Percentiles rank a stretch among this genome's conserved stretches.
Evolutionary conservation across 2,888 invertebrate genomes (phyloP).

Genomic region (Shargacucullia verbasci): DNA sequence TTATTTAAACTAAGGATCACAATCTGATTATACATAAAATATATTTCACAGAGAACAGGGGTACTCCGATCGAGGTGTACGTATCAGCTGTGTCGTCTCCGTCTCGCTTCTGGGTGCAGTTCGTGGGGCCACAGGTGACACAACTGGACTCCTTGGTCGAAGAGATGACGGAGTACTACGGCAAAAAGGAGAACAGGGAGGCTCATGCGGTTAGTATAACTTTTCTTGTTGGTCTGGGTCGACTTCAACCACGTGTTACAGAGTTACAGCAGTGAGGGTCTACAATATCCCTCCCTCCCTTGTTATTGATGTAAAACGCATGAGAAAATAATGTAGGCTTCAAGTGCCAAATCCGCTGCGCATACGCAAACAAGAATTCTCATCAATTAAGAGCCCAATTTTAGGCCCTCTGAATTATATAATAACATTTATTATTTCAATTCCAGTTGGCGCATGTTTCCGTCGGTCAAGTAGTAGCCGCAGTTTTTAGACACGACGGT

Average conservation of each 20-base stretch:
- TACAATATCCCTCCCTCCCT: too few relatives aligned
- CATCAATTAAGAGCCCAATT: too few relatives aligned
- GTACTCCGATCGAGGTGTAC: conserved; percentile 93
- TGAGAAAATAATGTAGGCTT: too few relatives aligned
- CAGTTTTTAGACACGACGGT: conserved; percentile 93
- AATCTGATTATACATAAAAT: background rate
- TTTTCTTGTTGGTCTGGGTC: too few relatives aligned
- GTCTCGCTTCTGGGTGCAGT: conserved; percentile 95
- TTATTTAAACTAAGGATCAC: background rate
- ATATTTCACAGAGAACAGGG: conserved; percentile 67
- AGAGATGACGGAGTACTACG: conserved; percentile 95
- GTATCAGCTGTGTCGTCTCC: conserved; percentile 96
- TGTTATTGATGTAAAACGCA: too few relatives aligned
- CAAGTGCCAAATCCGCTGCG: too few relatives aligned
- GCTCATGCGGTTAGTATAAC: conserved; percentile 84
- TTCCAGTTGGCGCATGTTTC: conserved; percentile 87
- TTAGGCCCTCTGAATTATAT: too few relatives aligned
- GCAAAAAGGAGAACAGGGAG: conserved; percentile 90
- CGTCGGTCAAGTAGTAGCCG: conserved; percentile 95
- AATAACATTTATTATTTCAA: background rate
- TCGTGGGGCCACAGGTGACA: conserved; percentile 92
- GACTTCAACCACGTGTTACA: too few relatives aligned
- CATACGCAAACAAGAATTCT: too few relatives aligned
- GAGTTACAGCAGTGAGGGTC: too few relatives aligned
- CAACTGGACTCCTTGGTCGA: conserved; percentile 94